A percentile compares a stretch with the other conserved stretches of the same genome.
phyloP scores from a whole-genome alignment of 2,797 vertebrate genomes.

The Garrulus glandarius region DNA sequence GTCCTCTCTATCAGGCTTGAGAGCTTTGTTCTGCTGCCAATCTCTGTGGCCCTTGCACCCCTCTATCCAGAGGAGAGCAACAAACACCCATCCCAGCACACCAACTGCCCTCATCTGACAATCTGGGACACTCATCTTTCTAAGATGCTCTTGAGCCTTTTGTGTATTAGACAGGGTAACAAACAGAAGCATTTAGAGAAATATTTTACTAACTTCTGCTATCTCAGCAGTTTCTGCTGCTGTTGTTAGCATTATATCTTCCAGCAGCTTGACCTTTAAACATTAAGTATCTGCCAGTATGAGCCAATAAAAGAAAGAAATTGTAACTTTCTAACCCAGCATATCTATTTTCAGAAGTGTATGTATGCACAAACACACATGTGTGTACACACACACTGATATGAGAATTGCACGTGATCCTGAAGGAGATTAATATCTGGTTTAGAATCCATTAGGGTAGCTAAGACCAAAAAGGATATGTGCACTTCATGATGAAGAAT shows the following conservation, averaged over 20 bases:
- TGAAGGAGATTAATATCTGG: neutral
- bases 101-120: neutral
- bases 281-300: neutral
- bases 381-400: neutral
- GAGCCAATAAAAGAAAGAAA: neutral
- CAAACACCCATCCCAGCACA: neutral
- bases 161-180: neutral
- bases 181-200: neutral
- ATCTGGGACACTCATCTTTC: neutral
- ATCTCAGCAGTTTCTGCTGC: neutral
- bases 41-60: neutral
- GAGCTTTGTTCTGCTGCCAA: neutral
- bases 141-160: neutral
- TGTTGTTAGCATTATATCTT: neutral
- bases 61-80: neutral
- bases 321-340: neutral
- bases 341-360: neutral
- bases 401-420: neutral
- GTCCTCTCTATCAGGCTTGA: neutral
- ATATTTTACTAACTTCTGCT: neutral
- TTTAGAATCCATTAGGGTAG: neutral
- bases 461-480: neutral
- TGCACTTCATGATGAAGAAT: neutral
- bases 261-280: slow-evolving; percentile 2
- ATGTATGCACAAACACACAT: neutral